Base-by-base conservation (phyloP, 2,888 invertebrate genomes). In the Trypoxylon attenuatum region DNA sequence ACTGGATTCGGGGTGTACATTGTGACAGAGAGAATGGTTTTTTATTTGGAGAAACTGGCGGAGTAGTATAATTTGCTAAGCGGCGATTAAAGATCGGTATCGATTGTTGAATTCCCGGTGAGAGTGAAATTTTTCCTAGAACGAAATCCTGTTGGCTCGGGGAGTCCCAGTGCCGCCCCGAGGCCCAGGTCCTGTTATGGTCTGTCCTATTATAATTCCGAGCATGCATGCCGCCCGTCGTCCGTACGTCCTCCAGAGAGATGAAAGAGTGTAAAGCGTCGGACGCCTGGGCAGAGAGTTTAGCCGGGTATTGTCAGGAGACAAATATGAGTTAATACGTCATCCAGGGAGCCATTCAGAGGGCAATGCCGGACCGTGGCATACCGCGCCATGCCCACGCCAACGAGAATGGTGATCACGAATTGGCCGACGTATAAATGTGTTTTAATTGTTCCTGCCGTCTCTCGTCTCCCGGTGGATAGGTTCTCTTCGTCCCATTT, bases 301-400 rank as follows among this genome's bases (percentile, higher is more conserved):
- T 77, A 78, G 78, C 73, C 72, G 80, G 69, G 76, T 69, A 83
- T 84, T 85, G 83, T 84, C 78, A 76, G 78, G 78, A 84, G 84
- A 85, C 84, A 85, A 85, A 85, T 84, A 84, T 82, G 84, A 83
- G 82, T 81, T 84, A 84, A 85, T 85, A 83, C 82, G 81, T 85
- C 85, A 85, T 85, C 79, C 79, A 68, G 77, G 73, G 78, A 75
- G 72, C 79, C 73, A 80, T 82, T 82, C 80, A 80, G 67, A 56
- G n/a, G n/a, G n/a, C n/a, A n/a, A n/a, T n/a, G n/a, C n/a, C n/a
- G n/a, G n/a, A n/a, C n/a, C n/a, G n/a, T n/a, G n/a, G n/a, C n/a
- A n/a, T n/a, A n/a, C n/a, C n/a, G n/a, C n/a, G n/a, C n/a, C n/a
- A 61, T 60, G 60, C 64, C 63, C 56, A 57, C 56, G 66, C 70